Conservation (phyloP, 2,888 invertebrate species). For the Cancer borealis region DNA sequence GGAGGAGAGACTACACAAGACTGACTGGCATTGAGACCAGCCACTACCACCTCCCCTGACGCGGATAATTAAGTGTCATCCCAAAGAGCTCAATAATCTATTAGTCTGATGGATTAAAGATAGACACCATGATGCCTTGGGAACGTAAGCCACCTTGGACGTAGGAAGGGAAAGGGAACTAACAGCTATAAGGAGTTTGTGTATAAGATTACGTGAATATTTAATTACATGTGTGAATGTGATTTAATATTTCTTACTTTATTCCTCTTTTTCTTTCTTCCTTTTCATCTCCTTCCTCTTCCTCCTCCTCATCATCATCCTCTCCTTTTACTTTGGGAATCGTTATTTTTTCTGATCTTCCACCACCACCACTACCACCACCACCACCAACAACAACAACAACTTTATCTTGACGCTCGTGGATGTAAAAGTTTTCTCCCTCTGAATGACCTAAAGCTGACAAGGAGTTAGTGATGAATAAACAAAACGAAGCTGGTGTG, state of each 20-base stretch:
- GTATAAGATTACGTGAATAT: neutral
- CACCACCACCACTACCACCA: neutral
- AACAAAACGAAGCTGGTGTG: neutral
- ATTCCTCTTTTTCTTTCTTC: neutral
- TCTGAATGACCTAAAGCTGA: neutral
- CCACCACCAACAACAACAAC: neutral
- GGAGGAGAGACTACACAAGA: neutral
- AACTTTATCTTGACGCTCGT: neutral
- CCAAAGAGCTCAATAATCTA: conserved; percentile 66
- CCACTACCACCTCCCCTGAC: neutral
- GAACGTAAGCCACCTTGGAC: neutral
- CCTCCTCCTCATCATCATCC: neutral
- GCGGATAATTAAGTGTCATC: conserved; percentile 67
- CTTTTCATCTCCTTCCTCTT: neutral
- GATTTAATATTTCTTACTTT: neutral
- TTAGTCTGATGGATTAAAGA: conserved; percentile 69
- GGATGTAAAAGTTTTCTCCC: conserved; percentile 23
- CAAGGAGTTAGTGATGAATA: neutral
- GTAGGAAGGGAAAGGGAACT: neutral
- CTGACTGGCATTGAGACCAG: neutral
- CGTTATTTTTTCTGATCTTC: neutral
- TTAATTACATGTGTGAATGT: neutral
- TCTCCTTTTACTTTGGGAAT: neutral
- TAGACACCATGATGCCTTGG: neutral
- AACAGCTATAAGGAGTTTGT: neutral